Evolutionary conservation across 2,888 invertebrate genomes (phyloP).

Genomic region (Chymomyza caudatula): DNA sequence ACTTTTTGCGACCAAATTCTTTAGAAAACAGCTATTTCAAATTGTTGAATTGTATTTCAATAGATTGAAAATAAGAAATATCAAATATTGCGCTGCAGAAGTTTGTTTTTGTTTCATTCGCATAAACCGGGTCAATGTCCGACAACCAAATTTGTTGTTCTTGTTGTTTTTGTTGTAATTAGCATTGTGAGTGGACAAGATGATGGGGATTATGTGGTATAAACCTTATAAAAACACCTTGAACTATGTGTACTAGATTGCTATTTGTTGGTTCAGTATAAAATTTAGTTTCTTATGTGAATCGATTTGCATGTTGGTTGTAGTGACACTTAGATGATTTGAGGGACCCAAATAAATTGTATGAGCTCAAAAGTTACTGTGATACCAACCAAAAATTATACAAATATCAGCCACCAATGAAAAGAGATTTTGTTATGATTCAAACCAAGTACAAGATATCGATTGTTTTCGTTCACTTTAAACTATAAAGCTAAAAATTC

Average conservation of each 20-base stretch:
- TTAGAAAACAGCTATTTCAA: too few relatives aligned
- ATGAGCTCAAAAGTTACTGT: not conserved
- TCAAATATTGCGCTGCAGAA: too few relatives aligned
- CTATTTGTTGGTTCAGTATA: not conserved
- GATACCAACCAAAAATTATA: not conserved
- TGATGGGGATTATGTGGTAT: not conserved
- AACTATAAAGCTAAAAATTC: not conserved
- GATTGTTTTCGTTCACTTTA: not conserved
- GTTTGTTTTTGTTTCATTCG: too few relatives aligned
- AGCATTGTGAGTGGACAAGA: not conserved
- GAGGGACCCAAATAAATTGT: too few relatives aligned
- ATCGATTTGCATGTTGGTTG: not conserved
- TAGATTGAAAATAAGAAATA: too few relatives aligned
- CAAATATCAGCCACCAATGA: constrained; percentile 1
- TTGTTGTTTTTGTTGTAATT: not conserved
- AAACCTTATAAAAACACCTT: not conserved
- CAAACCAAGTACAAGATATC: too few relatives aligned
- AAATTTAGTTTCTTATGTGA: too few relatives aligned
- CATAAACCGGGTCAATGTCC: not conserved
- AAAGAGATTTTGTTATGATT: not conserved
- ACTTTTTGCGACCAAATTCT: too few relatives aligned
- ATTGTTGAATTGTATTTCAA: too few relatives aligned
- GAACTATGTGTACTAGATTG: not conserved
- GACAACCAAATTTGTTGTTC: not conserved
- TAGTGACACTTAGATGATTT: not conserved